A percentile compares a stretch with the other conserved stretches of the same genome.
Conservation (phyloP, 1,140 invertebrate genomes). For the Orius insidiosus region DNA sequence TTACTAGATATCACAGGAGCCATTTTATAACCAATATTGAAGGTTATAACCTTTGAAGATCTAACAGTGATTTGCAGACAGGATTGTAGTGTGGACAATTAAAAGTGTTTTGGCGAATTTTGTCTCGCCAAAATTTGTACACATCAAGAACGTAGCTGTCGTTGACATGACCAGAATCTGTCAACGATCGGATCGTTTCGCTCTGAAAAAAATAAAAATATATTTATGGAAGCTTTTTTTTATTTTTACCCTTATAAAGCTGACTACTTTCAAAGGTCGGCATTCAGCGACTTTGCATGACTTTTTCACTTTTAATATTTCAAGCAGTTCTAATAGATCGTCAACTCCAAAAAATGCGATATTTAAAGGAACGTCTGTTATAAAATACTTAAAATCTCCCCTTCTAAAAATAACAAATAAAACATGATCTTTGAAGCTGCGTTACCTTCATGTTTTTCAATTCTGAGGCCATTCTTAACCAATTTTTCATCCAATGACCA, state of each 20-base stretch:
- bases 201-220: too few species aligned
- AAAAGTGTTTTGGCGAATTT: too few species aligned
- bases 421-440: not conserved
- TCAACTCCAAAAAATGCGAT: constrained; percentile 14
- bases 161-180: too few species aligned
- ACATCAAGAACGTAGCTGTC: too few species aligned
- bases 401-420: not conserved
- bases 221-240: too few species aligned
- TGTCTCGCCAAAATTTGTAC: too few species aligned
- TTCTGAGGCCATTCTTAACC: constrained; percentile 21
- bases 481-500: constrained; percentile 18
- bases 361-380: constrained; percentile 14
- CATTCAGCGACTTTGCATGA: constrained; percentile 3
- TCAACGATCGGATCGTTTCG: too few species aligned
- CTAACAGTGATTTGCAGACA: too few species aligned
- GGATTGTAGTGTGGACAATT: too few species aligned
- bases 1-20: too few species aligned
- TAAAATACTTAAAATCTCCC: constrained; percentile 3
- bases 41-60: too few species aligned
- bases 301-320: constrained; percentile 8
- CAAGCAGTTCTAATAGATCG: constrained; percentile 15
- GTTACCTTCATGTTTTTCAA: constrained; percentile 17
- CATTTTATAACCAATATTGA: too few species aligned
- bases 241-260: constrained; percentile 12
- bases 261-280: constrained; percentile 15